Percentiles rank a stretch among this genome's conserved stretches.
Evolutionary conservation across 1,140 invertebrate species (phyloP).

Genomic region (Anoplolepis gracilipes): DNA sequence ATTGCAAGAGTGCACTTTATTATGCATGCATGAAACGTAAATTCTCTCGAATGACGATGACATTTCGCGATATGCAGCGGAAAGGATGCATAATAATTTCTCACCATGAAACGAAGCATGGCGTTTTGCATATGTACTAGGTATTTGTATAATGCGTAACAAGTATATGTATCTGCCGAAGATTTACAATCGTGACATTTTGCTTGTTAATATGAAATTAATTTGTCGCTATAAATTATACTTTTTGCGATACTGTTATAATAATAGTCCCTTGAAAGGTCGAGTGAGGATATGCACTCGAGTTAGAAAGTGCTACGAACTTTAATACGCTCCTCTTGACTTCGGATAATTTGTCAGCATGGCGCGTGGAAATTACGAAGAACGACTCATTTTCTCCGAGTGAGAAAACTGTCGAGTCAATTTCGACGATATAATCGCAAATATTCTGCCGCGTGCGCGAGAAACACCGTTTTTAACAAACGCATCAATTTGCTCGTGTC

Average conservation of each 20-base stretch:
- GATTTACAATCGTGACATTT: constrained; percentile 50
- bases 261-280: constrained; percentile 39
- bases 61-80: neutral
- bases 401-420: constrained; percentile 38
- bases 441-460: constrained; percentile 20
- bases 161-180: constrained; percentile 1
- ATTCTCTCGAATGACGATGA: neutral
- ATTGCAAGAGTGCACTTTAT: neutral
- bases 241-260: constrained; percentile 30
- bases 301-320: constrained; percentile 35
- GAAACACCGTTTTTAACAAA: constrained; percentile 24
- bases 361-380: constrained; percentile 18
- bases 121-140: neutral
- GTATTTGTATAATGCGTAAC: constrained; percentile 1
- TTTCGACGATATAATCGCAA: constrained; percentile 36
- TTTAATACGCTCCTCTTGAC: constrained; percentile 44
- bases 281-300: constrained; percentile 12
- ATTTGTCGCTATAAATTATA: constrained; percentile 27
- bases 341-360: constrained; percentile 45
- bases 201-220: constrained; percentile 31
- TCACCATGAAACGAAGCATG: neutral
- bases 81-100: constrained; percentile 5
- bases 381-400: constrained; percentile 30
- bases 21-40: neutral
- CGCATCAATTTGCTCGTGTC: constrained; percentile 25